Conservation (phyloP, 2,888 invertebrate genomes). For the Coecobrya sp. region DNA sequence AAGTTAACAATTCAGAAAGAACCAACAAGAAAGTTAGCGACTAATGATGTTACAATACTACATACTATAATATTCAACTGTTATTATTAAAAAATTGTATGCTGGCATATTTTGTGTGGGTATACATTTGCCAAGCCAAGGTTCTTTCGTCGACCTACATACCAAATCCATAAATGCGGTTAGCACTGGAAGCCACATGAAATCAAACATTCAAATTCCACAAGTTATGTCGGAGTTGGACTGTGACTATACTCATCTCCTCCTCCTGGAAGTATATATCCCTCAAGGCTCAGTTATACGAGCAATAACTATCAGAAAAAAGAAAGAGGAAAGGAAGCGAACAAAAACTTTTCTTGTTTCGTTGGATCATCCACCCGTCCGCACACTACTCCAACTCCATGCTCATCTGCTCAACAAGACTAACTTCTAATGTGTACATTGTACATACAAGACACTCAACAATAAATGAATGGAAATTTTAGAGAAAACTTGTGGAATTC, state of each 20-base stretch:
- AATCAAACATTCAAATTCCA: constrained; percentile 38
- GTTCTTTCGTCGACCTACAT: background rate
- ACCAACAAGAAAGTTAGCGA: background rate
- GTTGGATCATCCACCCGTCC: background rate
- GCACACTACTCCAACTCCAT: background rate
- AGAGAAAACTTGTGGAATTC: too few relatives aligned
- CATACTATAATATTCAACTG: background rate
- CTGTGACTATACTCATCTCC: background rate
- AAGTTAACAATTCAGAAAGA: constrained; percentile 5
- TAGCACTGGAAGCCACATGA: background rate
- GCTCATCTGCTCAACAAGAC: background rate
- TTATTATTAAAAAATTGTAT: too few relatives aligned
- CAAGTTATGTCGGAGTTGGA: background rate
- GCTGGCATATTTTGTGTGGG: background rate
- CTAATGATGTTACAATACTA: background rate
- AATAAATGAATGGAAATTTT: background rate
- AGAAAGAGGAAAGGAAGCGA: background rate
- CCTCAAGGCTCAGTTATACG: background rate
- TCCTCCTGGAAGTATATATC: background rate
- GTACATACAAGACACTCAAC: background rate
- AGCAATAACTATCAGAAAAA: background rate
- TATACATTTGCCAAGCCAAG: background rate
- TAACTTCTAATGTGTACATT: background rate
- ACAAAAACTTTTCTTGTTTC: background rate
- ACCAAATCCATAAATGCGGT: constrained; percentile 12